Conservation (phyloP, 2,888 invertebrate genomes). For the Stratiomys singularior region DNA sequence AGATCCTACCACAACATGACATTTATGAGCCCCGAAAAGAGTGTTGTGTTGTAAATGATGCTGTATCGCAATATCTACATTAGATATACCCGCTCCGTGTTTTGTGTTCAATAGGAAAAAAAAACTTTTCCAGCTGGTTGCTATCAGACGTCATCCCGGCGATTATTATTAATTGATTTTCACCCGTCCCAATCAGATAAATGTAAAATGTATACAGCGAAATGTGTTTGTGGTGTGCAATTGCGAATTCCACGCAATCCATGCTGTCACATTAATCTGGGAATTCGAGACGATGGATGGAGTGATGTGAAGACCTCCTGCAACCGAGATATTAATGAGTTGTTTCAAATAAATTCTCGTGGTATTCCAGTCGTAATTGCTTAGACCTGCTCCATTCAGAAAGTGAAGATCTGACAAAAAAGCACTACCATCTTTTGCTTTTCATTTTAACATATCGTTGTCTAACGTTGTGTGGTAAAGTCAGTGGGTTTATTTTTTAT, state of each 20-base stretch:
- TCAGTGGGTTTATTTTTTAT: too few relatives aligned
- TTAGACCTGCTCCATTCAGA: constrained; percentile 25
- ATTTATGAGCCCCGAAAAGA: background rate
- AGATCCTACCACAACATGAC: constrained; percentile 8
- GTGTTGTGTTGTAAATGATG: constrained; percentile 1
- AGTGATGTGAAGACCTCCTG: constrained; percentile 57
- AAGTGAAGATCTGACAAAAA: constrained; percentile 1
- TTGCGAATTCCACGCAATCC: constrained; percentile 55
- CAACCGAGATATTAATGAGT: constrained; percentile 54
- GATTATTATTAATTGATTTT: constrained; percentile 52
- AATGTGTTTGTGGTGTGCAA: constrained; percentile 50
- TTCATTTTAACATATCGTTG: constrained; percentile 10
- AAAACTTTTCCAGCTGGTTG: constrained; percentile 40
- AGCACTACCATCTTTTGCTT: constrained; percentile 24
- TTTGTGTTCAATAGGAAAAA: constrained; percentile 1
- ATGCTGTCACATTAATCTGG: constrained; percentile 57
- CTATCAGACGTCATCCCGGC: constrained; percentile 41
- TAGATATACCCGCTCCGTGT: background rate
- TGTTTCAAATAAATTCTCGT: constrained; percentile 38
- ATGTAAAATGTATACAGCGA: constrained; percentile 29
- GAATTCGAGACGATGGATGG: constrained; percentile 47
- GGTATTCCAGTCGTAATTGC: constrained; percentile 26
- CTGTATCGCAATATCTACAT: background rate
- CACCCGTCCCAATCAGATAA: constrained; percentile 51
- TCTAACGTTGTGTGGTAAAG: too few relatives aligned